These are phyloP conservation scores for Turnix velox DNA, from an alignment of 2,113 vertebrate species.

Conservation along the genomic window DNA sequence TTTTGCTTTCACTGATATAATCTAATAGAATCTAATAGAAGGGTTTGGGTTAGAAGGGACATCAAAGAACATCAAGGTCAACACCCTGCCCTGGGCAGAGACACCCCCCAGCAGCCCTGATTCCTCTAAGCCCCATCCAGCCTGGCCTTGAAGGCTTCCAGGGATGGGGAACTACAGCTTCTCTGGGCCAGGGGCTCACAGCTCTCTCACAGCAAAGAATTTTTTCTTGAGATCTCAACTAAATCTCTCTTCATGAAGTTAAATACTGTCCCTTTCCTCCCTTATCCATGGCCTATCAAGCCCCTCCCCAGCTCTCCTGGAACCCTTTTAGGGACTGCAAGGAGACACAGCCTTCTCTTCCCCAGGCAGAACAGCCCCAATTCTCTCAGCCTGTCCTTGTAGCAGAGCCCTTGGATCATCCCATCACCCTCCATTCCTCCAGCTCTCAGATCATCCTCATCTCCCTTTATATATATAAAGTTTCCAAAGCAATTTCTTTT, in stretches of 20 bases:
- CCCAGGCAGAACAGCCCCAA: background rate
- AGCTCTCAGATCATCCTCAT: background rate
- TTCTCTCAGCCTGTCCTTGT: background rate
- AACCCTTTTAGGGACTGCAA: background rate
- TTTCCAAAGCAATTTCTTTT: background rate
- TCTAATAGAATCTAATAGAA: no score
- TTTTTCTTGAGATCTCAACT: background rate
- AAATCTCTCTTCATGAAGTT: background rate
- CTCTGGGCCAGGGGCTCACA: no score
- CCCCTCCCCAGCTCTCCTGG: background rate
- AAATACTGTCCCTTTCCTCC: background rate
- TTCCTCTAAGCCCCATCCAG: no score
- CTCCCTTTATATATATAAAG: no score
- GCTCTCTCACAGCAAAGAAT: no score
- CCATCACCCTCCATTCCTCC: background rate
- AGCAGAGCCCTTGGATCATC: background rate
- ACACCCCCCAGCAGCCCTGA: no score
- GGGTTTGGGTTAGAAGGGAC: no score
- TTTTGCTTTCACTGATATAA: background rate
- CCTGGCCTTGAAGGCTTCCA: no score
- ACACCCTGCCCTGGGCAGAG: no score
- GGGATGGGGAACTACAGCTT: no score
- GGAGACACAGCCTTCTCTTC: background rate
- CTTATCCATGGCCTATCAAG: no score
- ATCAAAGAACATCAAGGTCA: no score